phyloP scores from a whole-genome alignment of 2,113 vertebrate species.

The Plecturocebus donacophilus region DNA sequence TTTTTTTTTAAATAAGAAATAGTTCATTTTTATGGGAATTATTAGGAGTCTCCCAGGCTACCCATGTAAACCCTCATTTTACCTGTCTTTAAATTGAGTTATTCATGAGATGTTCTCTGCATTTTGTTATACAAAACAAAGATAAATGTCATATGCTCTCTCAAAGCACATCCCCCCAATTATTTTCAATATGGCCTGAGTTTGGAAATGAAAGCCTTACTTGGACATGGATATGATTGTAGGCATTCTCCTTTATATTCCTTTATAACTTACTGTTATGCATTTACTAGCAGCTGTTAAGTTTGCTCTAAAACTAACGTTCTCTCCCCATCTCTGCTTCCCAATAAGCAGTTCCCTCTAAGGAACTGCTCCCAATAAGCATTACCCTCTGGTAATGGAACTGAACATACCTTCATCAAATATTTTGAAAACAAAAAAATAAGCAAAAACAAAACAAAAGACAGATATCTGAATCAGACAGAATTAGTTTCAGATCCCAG shows the following conservation, averaged over 20 bases:
- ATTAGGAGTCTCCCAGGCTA: not conserved
- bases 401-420: not conserved
- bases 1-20: not conserved
- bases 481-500: not conserved
- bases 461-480: not conserved
- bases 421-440: not conserved
- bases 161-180: not conserved
- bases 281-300: not conserved
- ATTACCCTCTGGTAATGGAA: not conserved
- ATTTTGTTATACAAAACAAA: not conserved
- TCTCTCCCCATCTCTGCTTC: not conserved
- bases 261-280: not conserved
- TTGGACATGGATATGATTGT: not conserved
- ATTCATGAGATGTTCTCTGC: not conserved
- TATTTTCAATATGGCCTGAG: not conserved
- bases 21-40: not conserved
- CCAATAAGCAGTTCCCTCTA: too few relatives aligned
- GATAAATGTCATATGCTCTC: not conserved
- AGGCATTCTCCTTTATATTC: not conserved
- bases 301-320: not conserved
- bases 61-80: not conserved
- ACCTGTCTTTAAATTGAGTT: not conserved
- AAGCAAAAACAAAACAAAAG: not conserved
- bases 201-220: not conserved
- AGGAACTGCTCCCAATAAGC: too few relatives aligned